Base-by-base conservation (phyloP, 2,113 vertebrate species). In the Microcebus jonahi region DNA sequence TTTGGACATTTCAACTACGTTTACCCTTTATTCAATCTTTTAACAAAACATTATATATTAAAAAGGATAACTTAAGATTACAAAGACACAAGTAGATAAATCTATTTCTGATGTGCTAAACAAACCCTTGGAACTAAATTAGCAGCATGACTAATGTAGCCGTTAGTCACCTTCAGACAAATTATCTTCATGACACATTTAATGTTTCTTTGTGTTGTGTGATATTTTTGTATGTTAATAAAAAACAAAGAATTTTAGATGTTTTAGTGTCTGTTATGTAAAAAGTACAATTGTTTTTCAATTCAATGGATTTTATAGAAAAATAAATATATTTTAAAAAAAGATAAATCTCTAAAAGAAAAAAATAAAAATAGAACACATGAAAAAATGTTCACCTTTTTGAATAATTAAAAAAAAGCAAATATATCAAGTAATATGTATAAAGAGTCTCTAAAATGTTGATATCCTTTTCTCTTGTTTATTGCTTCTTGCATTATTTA, bases 161-260 rank as follows among this genome's bases (percentile, higher is more conserved):
- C 97, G 97, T 93, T 98, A 98, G 98, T 98, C 98, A n/a, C 97
- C 97, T 98, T 98, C 98, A 92, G 75, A 99, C 97, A 55, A 18
- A 55, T 55, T 17, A 75, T 3, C 83, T 93, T 97, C 20, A 5
- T 57, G n/a, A 67, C 29, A 63, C 25, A 17, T 82, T 75, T 88
- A 86, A 20, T 71, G 84, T 45, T 59, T 95, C 0, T 83, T 68
- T 50, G 20, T 17, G 1, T 70, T 77, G 21, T 82, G 23, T 67
- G 12, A n/a, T 83, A 25, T 67, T 94, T 95, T 92, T 0, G 0
- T 95, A 61, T 77, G n/a, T 94, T 20, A 76, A 36, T 45, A 59
- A 63, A n/a, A n/a, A 9, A 25, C 18, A 77, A 18, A 55, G 17
- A 55, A 20, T 70, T 88, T 68, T 31, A 61, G 27, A 21, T 80